These are phyloP conservation scores for Cacoxenus indagator DNA, from an alignment of 2,888 invertebrate genomes.

Conservation along the genomic window DNA sequence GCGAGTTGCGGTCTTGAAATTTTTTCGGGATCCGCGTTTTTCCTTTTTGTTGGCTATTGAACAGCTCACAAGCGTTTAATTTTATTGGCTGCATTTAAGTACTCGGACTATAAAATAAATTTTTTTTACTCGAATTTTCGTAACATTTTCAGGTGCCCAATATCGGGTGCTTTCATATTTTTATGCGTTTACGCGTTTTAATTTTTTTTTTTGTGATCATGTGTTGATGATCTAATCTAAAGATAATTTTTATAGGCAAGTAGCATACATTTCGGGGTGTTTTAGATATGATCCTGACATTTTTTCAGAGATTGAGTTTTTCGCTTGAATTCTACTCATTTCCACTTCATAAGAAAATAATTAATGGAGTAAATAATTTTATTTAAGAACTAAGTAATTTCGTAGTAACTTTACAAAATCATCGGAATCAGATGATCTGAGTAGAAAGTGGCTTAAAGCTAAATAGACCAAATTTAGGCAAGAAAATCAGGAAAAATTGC, in stretches of 20 bases:
- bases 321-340: background rate
- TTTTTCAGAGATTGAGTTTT: background rate
- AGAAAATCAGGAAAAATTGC: too few species aligned
- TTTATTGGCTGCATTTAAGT: constrained; percentile 13
- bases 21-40: background rate
- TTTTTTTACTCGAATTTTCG: background rate
- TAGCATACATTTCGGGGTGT: background rate
- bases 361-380: too few species aligned
- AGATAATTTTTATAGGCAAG: background rate
- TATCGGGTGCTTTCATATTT: constrained; percentile 5
- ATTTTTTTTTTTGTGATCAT: background rate
- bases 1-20: constrained; percentile 23
- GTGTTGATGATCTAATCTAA: background rate
- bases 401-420: too few species aligned
- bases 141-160: background rate
- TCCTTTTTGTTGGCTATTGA: background rate
- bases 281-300: background rate
- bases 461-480: too few species aligned
- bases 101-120: background rate
- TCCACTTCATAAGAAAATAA: background rate
- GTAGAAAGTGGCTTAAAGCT: too few species aligned
- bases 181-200: background rate
- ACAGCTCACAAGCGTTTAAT: constrained; percentile 17
- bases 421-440: too few species aligned
- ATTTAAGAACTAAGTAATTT: too few species aligned